Conservation (phyloP, 2,888 invertebrate genomes). For the Drosophila demipolita region DNA sequence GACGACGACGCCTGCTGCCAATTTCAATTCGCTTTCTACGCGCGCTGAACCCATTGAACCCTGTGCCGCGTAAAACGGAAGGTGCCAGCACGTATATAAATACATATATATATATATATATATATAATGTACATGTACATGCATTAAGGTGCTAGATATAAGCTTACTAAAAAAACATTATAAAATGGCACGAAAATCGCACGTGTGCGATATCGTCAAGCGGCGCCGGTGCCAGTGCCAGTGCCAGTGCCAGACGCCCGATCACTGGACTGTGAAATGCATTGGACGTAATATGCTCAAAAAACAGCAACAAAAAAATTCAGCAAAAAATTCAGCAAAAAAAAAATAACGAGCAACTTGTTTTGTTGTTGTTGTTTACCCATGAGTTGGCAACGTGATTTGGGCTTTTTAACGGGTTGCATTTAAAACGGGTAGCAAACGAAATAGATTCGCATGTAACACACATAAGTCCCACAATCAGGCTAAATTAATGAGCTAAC, state of each 20-base stretch:
- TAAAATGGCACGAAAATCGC: conserved; percentile 80
- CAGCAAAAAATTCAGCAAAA: conserved; percentile 1
- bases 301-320: conserved; percentile 16
- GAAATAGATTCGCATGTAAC: neutral
- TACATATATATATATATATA: neutral
- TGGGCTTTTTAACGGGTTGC: conserved; percentile 14
- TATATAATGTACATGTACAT: conserved; percentile 11
- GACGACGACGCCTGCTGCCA: conserved; percentile 28
- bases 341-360: conserved; percentile 31
- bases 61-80: conserved; percentile 23
- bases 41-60: conserved; percentile 56
- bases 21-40: conserved; percentile 67
- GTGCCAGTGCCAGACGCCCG: conserved; percentile 69
- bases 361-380: conserved; percentile 14
- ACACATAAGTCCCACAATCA: neutral
- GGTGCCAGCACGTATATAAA: conserved; percentile 17
- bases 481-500: neutral
- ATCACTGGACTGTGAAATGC: conserved; percentile 81
- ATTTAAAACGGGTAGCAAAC: conserved; percentile 7
- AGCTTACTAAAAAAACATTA: conserved; percentile 38
- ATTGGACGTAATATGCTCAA: conserved; percentile 52
- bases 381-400: conserved; percentile 71
- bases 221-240: conserved; percentile 69
- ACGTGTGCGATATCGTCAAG: conserved; percentile 73
- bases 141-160: neutral